These are phyloP conservation scores for Caenorhabditis sinica DNA, from an alignment of 2,888 invertebrate genomes.

Conservation along the genomic window DNA sequence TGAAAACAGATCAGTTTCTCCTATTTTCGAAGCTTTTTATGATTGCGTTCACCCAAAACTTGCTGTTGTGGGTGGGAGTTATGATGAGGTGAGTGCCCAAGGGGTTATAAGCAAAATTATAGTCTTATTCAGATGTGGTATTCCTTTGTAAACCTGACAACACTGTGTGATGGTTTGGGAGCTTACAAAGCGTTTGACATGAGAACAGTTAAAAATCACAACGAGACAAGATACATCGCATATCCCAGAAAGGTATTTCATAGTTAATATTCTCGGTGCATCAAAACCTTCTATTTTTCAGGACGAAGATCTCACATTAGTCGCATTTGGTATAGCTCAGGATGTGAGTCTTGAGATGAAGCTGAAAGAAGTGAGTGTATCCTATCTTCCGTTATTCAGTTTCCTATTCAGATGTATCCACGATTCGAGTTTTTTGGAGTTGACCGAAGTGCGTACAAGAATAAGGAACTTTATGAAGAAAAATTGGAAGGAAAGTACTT, in stretches of 20 bases:
- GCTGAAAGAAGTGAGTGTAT: slow-evolving; percentile 12
- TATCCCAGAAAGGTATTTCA: slow-evolving; percentile 17
- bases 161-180: slow-evolving; percentile 28
- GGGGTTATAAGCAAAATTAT: neutral
- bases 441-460: slow-evolving; percentile 22
- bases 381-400: neutral
- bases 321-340: slow-evolving; percentile 38
- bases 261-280: neutral
- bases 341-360: slow-evolving; percentile 31
- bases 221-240: slow-evolving; percentile 28
- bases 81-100: slow-evolving; percentile 12
- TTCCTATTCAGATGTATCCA: slow-evolving; percentile 16
- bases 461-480: slow-evolving; percentile 22
- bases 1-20: slow-evolving; percentile 1
- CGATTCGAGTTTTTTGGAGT: slow-evolving; percentile 39
- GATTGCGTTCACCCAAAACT: slow-evolving; percentile 35
- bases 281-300: neutral
- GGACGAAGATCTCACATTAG: slow-evolving; percentile 38
- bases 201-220: slow-evolving; percentile 11
- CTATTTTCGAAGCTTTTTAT: slow-evolving; percentile 22
- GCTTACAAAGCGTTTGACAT: slow-evolving; percentile 14
- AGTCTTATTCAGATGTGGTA: slow-evolving; percentile 32
- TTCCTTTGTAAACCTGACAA: slow-evolving; percentile 19
- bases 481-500: slow-evolving; percentile 35
- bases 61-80: slow-evolving; percentile 1